Evolutionary conservation across 2,113 vertebrate genomes (phyloP).

Genomic region (Dolichallabes microphthalmus): DNA sequence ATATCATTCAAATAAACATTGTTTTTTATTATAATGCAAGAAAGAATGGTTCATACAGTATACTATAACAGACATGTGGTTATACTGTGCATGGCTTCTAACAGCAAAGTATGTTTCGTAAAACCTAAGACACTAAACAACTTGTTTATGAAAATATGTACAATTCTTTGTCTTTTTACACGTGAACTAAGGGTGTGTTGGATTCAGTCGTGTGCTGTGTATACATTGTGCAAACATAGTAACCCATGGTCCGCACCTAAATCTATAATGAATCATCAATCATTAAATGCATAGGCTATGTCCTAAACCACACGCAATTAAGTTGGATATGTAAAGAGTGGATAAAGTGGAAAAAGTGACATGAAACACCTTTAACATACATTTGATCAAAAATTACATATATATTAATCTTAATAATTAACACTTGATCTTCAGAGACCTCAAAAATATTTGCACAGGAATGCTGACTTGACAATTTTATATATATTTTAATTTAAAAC

Average conservation of each 20-base stretch:
- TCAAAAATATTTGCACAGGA: not conserved
- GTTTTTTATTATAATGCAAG: too few species aligned
- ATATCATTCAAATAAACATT: too few species aligned
- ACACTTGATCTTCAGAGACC: not conserved
- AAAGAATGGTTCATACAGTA: too few species aligned
- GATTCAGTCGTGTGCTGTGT: not conserved
- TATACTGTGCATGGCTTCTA: not conserved
- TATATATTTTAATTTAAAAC: not conserved
- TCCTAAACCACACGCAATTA: not conserved
- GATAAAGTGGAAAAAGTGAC: not conserved
- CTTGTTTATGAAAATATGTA: not conserved
- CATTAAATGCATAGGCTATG: not conserved
- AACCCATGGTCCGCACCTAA: not conserved
- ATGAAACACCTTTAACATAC: not conserved
- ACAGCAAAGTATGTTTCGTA: not conserved
- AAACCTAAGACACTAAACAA: not conserved
- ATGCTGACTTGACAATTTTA: not conserved
- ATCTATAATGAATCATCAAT: not conserved
- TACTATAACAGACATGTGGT: too few species aligned
- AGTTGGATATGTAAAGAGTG: not conserved
- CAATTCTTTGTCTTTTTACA: not conserved
- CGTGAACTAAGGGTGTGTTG: not conserved
- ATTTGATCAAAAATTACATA: not conserved
- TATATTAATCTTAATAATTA: not conserved
- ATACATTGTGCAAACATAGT: not conserved